Base-by-base conservation (phyloP, 2,888 invertebrate species). In the Osmoderma eremita region DNA sequence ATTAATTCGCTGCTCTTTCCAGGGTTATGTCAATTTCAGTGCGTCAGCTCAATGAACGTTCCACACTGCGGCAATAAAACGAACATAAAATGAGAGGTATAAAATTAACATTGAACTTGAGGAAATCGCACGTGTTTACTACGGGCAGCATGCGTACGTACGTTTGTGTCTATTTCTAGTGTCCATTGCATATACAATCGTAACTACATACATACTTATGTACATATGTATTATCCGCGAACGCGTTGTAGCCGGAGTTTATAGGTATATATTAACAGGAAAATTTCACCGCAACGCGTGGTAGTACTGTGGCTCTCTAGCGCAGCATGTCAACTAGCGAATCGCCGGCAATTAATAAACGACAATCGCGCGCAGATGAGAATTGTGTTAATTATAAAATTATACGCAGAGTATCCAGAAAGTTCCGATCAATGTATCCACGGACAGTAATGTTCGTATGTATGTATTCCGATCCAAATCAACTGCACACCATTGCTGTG, bases 331-430 rank as follows among this genome's bases (percentile, higher is more conserved):
- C n/a, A 51, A 51, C 30, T 51, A 20, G 30, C 22, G 13, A 51
- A 30, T 61, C 10, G 30, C 18, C 22, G 42, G 22, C 38, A 20
- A 54, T 41, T 20, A 54, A 54, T 41, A 54, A 39, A 54, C 24
- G 17, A 41, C 38, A 36, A 15, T 51, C 20, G 38, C 24, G n/a
- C 30, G 17, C 20, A 22, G 42, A n/a, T 17, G 30, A 42, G 42
- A 53, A 64, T 45, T 53, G 53, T 64, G 63, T 64, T 64, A 64
- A 64, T 64, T 64, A 51, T 36, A 53, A 53, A 64, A 53, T 64
- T 64, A 53, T 64, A 64, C 42, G 42, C 42, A 15, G 10, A 12
- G 30, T 30, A n/a, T 61, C 30, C 17, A 48, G 30, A 45, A 61
- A 61, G 30, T 61, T 36, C 36, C 12, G 38, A 12, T 53, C 15